Evolutionary conservation across 2,888 invertebrate genomes (phyloP), one percentile per base, ranked within the genome.

Genomic region (Falcaria lacertinaria): DNA sequence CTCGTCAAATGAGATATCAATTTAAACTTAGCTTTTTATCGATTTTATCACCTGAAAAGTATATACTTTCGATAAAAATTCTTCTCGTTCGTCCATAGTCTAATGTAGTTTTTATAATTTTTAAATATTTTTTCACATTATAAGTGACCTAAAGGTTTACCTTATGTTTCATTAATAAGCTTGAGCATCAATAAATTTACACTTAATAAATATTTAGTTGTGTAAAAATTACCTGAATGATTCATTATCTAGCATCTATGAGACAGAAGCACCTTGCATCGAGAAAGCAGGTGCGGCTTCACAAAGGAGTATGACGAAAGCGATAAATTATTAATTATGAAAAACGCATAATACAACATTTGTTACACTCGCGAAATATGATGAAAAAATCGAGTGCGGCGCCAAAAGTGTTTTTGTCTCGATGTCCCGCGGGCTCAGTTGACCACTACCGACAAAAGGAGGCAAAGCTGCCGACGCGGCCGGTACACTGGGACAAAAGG

Each of bases 291-390:
- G 82, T 83, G 87, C 80, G 73, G 73, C 53, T 42, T 46, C 44
- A 74, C 80, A 83, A 84, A 80, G 73, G 47, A 50, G 65, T 68
- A 69, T 70, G 80, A 72, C 74, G 80, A 86, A 79, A 81, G 72
- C 80, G 68, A 88, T 88, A 88, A 85, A 88, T 88, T 86, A 88
- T 84, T 85, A 84, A 89, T 88, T 88, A 86, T 88, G 83, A 87
- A 81, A 86, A 81, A 80, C 76, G 75, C 64, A 69, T 71, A 71
- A 74, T 74, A 76, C 75, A 71, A 80, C 69, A 69, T 63, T 60
- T 56, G 65, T 68, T 66, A 69, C 55, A 54, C 59, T 75, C 69
- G 80, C 77, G 70, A 81, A 79, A 74, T 69, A 54, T 35, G 45
- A 67, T 73, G 79, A 79, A 77, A 74, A 61, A 42, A 55, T 74